Conservation (phyloP, 2,888 invertebrate genomes). For the Argyresthia goedartella region DNA sequence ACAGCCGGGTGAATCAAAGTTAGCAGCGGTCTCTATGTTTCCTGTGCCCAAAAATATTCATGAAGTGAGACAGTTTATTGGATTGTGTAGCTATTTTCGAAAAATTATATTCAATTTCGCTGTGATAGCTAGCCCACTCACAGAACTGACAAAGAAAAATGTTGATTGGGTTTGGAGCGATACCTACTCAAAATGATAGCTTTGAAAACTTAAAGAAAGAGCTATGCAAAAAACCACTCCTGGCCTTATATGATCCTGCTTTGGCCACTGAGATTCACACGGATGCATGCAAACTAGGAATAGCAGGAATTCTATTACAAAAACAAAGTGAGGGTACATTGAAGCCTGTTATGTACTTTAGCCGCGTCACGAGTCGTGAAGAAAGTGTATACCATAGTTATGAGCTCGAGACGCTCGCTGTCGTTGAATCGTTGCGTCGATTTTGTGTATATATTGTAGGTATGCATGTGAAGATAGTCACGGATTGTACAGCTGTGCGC, state of each 20-base stretch:
- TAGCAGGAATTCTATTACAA: slow-evolving; percentile 22
- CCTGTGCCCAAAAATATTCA: slow-evolving; percentile 9
- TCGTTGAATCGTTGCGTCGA: slow-evolving; percentile 21
- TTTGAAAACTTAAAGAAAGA: slow-evolving; percentile 13
- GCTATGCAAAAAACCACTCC: slow-evolving; percentile 12
- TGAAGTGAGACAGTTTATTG: slow-evolving; percentile 12
- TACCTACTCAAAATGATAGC: slow-evolving; percentile 12
- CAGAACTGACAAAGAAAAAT: slow-evolving; percentile 12
- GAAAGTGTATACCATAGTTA: slow-evolving; percentile 6
- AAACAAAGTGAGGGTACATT: slow-evolving; percentile 1
- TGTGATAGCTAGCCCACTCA: slow-evolving; percentile 12
- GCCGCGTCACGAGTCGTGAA: slow-evolving; percentile 18
- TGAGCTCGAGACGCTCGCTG: slow-evolving; percentile 28
- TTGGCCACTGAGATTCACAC: slow-evolving; percentile 19
- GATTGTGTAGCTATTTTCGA: slow-evolving; percentile 14
- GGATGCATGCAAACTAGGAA: slow-evolving; percentile 20
- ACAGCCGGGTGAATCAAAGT: slow-evolving; percentile 1
- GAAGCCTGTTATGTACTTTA: slow-evolving; percentile 19
- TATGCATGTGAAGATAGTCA: background rate
- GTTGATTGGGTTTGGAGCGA: slow-evolving; percentile 9
- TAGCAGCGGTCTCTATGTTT: slow-evolving; percentile 8
- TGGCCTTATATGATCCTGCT: slow-evolving; percentile 14
- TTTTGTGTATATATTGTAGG: slow-evolving; percentile 24
- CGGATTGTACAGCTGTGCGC: slow-evolving; percentile 1
- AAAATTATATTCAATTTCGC: slow-evolving; percentile 14